These are phyloP conservation scores for Anser brachyrhynchus DNA, from an alignment of 2,113 vertebrate genomes.

Conservation along the genomic window DNA sequence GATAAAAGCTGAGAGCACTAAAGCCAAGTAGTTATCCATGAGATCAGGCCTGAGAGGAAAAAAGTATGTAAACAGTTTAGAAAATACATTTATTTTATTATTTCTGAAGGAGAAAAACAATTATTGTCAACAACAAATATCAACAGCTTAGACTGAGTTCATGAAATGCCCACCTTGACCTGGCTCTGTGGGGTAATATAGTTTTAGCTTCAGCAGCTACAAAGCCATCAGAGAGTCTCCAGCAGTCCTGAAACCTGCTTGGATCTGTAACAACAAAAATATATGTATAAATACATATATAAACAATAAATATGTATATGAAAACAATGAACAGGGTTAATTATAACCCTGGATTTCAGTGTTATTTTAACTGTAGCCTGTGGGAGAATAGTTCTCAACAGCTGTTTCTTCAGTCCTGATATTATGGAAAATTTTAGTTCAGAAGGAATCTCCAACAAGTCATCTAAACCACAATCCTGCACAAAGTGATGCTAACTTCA, in stretches of 20 bases:
- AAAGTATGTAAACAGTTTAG: not conserved
- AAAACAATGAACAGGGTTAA: not conserved
- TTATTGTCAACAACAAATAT: not conserved
- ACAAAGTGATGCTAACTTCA: not conserved
- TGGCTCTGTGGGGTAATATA: constrained; percentile 92
- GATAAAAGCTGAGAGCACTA: constrained; percentile 96
- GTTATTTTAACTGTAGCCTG: not conserved
- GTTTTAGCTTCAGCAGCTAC: constrained; percentile 97
- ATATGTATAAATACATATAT: not conserved
- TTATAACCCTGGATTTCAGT: not conserved
- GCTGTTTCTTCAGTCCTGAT: not conserved
- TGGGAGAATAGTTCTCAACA: not conserved
- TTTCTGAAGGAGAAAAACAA: not conserved
- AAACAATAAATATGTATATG: no score
- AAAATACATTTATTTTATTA: not conserved
- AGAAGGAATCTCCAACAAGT: not conserved
- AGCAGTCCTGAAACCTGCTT: constrained; percentile 93
- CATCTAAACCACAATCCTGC: not conserved
- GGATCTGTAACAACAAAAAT: constrained; percentile 81
- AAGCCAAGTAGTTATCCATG: constrained; percentile 97
- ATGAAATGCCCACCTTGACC: constrained; percentile 86
- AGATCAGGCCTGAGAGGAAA: constrained; percentile 87
- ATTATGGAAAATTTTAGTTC: not conserved
- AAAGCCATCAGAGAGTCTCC: constrained; percentile 97
- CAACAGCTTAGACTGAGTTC: not conserved